Evolutionary conservation across 2,113 vertebrate species (phyloP).

Genomic region (Thunnus thynnus): DNA sequence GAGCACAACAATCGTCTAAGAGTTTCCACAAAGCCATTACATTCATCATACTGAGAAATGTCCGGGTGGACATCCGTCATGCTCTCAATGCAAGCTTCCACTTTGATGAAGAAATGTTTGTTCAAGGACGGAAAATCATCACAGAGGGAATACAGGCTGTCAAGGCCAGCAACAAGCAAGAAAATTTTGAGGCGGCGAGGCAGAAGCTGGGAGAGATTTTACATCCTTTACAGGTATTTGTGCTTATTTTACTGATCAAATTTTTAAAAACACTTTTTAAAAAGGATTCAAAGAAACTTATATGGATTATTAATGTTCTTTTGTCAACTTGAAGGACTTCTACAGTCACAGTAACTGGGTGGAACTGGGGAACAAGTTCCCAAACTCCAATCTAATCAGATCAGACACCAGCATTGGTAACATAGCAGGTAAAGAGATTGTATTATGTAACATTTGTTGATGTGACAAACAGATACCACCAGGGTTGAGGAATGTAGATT

Average conservation of each 20-base stretch:
- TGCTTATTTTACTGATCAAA: background rate
- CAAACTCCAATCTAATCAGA: conserved; percentile 74
- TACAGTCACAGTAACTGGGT: conserved; percentile 85
- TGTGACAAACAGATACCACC: background rate
- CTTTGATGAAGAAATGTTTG: conserved; percentile 76
- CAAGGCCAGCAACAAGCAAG: conserved; percentile 60
- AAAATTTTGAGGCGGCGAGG: conserved; percentile 64
- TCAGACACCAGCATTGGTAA: conserved; percentile 63
- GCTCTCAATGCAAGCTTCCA: conserved; percentile 64
- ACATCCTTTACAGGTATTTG: conserved; percentile 79
- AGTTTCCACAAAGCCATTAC: conserved; percentile 39
- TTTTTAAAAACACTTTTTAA: background rate
- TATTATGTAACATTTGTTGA: background rate
- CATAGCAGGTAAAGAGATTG: conserved; percentile 69
- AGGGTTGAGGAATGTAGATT: background rate
- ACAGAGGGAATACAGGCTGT: conserved; percentile 50
- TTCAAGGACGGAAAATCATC: conserved; percentile 67
- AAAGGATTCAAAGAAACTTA: background rate
- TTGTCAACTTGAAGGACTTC: conserved; percentile 70
- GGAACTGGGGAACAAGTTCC: conserved; percentile 66
- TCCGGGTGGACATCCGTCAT: conserved; percentile 54
- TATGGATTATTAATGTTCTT: background rate
- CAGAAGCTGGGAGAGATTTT: conserved; percentile 69
- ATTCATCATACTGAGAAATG: conserved; percentile 42
- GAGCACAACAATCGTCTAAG: conserved; percentile 44